A percentile compares a stretch with the other conserved stretches of the same genome.
Evolutionary conservation across 1,140 invertebrate species (phyloP).

Genomic region (Drosophila bifasciata): DNA sequence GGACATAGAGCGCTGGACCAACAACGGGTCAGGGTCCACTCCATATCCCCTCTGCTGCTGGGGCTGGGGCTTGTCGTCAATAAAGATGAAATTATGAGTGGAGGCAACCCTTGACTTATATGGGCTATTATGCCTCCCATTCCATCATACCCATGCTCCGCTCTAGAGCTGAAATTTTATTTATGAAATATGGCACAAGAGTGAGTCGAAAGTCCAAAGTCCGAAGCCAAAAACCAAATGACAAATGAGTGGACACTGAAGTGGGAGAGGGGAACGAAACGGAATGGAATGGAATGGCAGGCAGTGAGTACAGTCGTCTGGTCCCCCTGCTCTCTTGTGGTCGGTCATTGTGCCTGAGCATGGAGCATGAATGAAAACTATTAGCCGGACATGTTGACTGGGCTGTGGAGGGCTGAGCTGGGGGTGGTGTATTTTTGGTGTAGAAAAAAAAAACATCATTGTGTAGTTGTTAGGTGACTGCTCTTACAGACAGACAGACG

Average conservation of each 20-base stretch:
- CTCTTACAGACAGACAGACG: not conserved
- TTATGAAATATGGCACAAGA: constrained; percentile 39
- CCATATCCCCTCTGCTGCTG: too few relatives aligned
- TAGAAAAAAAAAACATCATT: constrained; percentile 21
- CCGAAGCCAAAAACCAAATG: constrained; percentile 24
- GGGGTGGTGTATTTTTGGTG: not conserved
- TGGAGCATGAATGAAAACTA: constrained; percentile 48
- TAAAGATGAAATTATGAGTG: constrained; percentile 40
- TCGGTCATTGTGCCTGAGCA: constrained; percentile 42
- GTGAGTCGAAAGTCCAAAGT: constrained; percentile 8
- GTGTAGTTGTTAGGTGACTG: constrained; percentile 41
- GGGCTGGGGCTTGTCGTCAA: constrained; percentile 34
- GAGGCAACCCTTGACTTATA: constrained; percentile 32
- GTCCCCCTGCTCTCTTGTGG: constrained; percentile 42
- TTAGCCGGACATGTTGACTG: constrained; percentile 44
- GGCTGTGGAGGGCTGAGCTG: not conserved
- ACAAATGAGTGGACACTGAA: constrained; percentile 22
- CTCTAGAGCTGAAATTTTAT: constrained; percentile 34
- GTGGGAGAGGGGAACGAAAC: too few relatives aligned
- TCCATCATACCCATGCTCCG: too few relatives aligned
- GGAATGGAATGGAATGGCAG: too few relatives aligned
- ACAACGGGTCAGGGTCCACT: constrained; percentile 3
- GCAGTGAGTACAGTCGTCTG: too few relatives aligned
- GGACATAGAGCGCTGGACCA: constrained; percentile 34
- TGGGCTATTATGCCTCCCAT: constrained; percentile 31